Conservation (phyloP, 2,888 invertebrate genomes). For the Cataglyphis rosenhaueri region DNA sequence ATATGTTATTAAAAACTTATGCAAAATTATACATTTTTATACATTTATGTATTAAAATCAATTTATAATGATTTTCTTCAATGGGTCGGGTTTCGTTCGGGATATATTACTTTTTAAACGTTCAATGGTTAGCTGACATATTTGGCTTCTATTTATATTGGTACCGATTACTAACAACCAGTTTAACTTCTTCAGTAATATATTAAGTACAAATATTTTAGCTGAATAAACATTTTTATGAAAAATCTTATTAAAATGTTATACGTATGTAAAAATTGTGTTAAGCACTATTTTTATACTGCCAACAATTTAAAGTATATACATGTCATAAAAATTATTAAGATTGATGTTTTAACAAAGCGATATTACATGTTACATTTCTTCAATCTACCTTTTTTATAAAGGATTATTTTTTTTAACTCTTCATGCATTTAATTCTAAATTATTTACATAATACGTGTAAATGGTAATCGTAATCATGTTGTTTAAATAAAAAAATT, state of each 20-base stretch:
- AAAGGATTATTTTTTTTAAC: neutral
- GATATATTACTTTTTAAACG: neutral
- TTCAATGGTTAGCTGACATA: neutral
- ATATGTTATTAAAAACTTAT: neutral
- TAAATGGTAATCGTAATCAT: neutral
- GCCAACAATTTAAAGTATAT: neutral
- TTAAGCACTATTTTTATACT: neutral
- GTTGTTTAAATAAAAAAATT: conserved; percentile 19
- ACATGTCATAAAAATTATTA: neutral
- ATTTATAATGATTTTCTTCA: neutral
- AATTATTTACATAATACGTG: neutral
- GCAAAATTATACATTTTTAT: neutral
- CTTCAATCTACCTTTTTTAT: neutral
- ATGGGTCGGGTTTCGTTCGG: neutral
- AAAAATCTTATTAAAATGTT: neutral
- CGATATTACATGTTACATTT: neutral
- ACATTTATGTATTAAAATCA: neutral
- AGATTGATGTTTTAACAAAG: neutral
- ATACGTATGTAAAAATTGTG: neutral
- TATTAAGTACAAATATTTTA: neutral
- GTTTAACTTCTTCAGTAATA: neutral
- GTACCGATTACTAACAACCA: neutral
- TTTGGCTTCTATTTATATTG: neutral
- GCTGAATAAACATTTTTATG: neutral
- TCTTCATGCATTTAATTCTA: neutral